Evolutionary conservation across 2,888 invertebrate genomes (phyloP).

Genomic region (Microplitis deprimator): DNA sequence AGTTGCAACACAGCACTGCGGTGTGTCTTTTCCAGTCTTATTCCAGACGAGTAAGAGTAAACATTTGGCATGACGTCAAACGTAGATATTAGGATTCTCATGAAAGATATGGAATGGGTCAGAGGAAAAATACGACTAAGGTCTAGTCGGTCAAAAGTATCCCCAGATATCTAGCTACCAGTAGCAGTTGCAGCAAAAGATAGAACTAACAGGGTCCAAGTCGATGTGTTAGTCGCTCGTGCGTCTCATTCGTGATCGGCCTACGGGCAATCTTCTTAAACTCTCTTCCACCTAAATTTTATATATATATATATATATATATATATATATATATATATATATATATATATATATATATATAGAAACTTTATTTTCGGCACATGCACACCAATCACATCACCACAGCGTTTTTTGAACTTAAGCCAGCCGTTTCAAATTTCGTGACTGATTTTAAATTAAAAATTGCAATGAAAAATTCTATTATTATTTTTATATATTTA

Average conservation of each 20-base stretch:
- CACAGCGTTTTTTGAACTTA: slow-evolving; percentile 22
- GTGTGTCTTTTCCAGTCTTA: slow-evolving; percentile 55
- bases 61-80: slow-evolving; percentile 71
- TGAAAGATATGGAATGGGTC: slow-evolving; percentile 52
- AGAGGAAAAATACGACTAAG: slow-evolving; percentile 41
- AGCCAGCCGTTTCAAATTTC: slow-evolving; percentile 13
- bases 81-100: slow-evolving; percentile 69
- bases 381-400: slow-evolving; percentile 7
- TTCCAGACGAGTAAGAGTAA: slow-evolving; percentile 65
- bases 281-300: slow-evolving; percentile 10
- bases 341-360: slow-evolving; percentile 1
- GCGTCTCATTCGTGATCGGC: slow-evolving; percentile 69
- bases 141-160: slow-evolving; percentile 21
- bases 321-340: not conserved
- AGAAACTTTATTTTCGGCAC: slow-evolving; percentile 7
- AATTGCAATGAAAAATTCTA: slow-evolving; percentile 4
- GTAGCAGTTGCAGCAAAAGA: not conserved
- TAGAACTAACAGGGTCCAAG: not conserved
- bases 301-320: not conserved
- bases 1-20: not conserved
- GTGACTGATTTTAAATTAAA: slow-evolving; percentile 23
- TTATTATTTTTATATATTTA: slow-evolving; percentile 42
- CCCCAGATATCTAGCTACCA: not conserved
- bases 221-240: slow-evolving; percentile 62
- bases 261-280: slow-evolving; percentile 56